These are phyloP conservation scores for Gonatopus flavifemur DNA, from an alignment of 1,140 invertebrate genomes.

Conservation along the genomic window DNA sequence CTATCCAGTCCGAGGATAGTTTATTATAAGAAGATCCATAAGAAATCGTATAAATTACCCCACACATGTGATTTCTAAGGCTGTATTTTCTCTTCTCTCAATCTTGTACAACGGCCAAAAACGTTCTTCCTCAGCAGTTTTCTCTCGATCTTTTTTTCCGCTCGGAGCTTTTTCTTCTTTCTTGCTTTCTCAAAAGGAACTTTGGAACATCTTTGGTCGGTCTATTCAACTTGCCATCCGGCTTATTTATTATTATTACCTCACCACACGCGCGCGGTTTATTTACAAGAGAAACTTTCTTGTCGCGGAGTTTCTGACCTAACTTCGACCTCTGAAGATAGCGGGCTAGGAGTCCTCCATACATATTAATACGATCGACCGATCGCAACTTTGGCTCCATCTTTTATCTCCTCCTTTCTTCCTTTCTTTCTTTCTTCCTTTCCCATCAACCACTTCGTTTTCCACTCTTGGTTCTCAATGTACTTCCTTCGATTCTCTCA, in stretches of 20 bases:
- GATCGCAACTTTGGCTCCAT: constrained; percentile 2
- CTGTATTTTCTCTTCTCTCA: no score
- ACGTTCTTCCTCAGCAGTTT: no score
- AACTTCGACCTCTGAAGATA: not conserved
- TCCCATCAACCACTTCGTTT: constrained; percentile 2
- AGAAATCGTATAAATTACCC: no score
- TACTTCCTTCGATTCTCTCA: not conserved
- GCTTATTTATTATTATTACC: constrained; percentile 29
- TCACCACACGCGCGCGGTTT: constrained; percentile 5
- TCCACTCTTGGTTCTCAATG: not conserved
- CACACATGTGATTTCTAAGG: no score
- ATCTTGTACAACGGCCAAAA: no score
- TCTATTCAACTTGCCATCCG: no score
- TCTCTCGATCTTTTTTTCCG: no score
- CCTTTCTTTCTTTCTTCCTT: constrained; percentile 24
- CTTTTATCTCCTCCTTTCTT: not conserved
- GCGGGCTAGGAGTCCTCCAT: constrained; percentile 15
- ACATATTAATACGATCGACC: constrained; percentile 33
- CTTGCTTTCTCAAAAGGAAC: no score
- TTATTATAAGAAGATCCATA: no score
- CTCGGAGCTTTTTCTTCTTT: no score
- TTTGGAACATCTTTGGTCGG: constrained; percentile 1
- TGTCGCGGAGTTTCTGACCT: constrained; percentile 4
- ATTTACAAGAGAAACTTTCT: constrained; percentile 19
- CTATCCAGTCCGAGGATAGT: no score